Percentiles rank a stretch among this genome's conserved stretches.
Conservation (phyloP, 2,797 vertebrate species). For the Xyrichtys novacula region DNA sequence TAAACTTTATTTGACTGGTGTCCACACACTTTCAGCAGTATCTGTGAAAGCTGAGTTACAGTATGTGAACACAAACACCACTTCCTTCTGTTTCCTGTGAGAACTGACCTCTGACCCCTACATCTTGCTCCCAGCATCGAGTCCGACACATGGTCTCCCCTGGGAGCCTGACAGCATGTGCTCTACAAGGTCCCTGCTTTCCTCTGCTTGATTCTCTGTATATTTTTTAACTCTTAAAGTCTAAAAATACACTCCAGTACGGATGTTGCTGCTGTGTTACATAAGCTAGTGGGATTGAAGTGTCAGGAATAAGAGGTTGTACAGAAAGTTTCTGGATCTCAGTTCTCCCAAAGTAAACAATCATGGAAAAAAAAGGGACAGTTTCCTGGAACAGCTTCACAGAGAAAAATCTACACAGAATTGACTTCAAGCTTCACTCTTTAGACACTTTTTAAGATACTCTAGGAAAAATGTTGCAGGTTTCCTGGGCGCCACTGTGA, state of each 20-base stretch:
- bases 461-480: constrained; percentile 33
- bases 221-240: constrained; percentile 74
- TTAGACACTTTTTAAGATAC: constrained; percentile 48
- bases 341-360: constrained; percentile 74
- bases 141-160: constrained; percentile 73
- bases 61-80: constrained; percentile 73
- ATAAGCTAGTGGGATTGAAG: constrained; percentile 74
- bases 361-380: constrained; percentile 57
- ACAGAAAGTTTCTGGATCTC: constrained; percentile 72
- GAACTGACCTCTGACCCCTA: constrained; percentile 74
- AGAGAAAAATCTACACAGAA: constrained; percentile 44
- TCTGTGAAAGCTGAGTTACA: constrained; percentile 51
- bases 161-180: constrained; percentile 66
- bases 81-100: constrained; percentile 83
- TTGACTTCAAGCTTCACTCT: constrained; percentile 41
- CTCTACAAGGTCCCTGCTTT: constrained; percentile 73
- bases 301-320: constrained; percentile 76
- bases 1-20: constrained; percentile 24
- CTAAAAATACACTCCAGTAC: constrained; percentile 80
- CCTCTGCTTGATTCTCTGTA: constrained; percentile 74
- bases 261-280: constrained; percentile 77
- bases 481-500: constrained; percentile 39
- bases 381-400: constrained; percentile 75
- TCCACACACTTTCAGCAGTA: constrained; percentile 33
- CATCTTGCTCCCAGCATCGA: constrained; percentile 76